Evolutionary conservation across 2,888 invertebrate genomes (phyloP), one percentile per base, ranked within the genome.

Genomic region (Lasioglossum zephyrum): DNA sequence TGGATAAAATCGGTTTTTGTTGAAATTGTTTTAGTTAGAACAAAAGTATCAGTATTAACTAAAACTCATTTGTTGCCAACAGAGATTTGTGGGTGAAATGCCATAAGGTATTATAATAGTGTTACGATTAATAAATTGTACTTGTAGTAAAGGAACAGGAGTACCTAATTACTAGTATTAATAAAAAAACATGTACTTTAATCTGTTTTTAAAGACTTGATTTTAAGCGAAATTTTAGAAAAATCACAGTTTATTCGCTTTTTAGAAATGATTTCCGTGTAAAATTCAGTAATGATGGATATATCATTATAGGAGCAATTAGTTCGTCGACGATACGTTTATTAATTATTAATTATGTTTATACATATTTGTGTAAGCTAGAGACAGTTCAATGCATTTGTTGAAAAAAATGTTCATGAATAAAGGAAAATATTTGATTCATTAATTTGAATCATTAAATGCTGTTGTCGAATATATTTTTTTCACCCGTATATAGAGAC

Each of bases 71-170:
- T 85, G 60, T 44, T 79, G 79, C 60, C 60, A 63, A 83, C 31
- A 83, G 75, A 85, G 75, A 83, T 79, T 78, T 83, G 74, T 85
- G 70, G 77, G 60, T 83, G 78, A 83, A 70, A 83, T 72, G 84
- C 84, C 84, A 84, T 85, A 85, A 84, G 84, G 75, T 85, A 85
- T 85, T 84, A 69, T 31, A 44, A 66, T 69, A 85, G 75, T 26
- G 13, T 84, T 78, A 74, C 75, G 73, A 82, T 49, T 80, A 75
- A 74, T 57, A 70, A 53, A 26, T 26, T 36, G 60, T 83, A 57
- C 73, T 73, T 26, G 44, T 75, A 84, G 57, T 53, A 72, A 75
- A 41, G 60, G 63, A 63, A 78, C 69, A 72, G 77, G 60, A 79
- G 78, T 85, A 83, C 84, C 84, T 85, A 85, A 85, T 72, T 72